A percentile compares a stretch with the other conserved stretches of the same genome.
Evolutionary conservation across 2,113 vertebrate genomes (phyloP).

Genomic region (Pogona vitticeps): DNA sequence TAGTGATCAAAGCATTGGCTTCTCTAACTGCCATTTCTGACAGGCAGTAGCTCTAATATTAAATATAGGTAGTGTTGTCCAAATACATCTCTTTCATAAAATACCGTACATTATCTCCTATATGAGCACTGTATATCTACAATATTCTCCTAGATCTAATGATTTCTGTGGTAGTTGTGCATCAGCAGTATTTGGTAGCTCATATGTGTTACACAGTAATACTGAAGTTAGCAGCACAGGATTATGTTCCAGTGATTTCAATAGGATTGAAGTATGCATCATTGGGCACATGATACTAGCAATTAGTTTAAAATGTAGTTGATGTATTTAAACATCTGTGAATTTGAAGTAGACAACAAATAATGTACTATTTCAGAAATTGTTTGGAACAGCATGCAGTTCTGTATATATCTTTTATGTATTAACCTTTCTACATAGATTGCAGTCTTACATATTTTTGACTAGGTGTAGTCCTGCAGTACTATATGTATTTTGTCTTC

Average conservation of each 20-base stretch:
- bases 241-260: neutral
- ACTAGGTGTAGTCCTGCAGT: neutral
- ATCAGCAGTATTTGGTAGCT: neutral
- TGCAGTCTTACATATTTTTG: neutral
- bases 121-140: neutral
- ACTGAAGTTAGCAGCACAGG: neutral
- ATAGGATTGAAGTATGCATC: neutral
- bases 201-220: neutral
- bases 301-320: neutral
- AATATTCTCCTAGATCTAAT: neutral
- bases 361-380: neutral
- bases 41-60: too few relatives aligned
- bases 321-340: neutral
- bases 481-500: too few relatives aligned
- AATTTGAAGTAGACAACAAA: neutral
- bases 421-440: neutral
- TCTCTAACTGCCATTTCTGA: neutral
- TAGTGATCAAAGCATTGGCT: too few relatives aligned
- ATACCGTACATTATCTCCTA: neutral
- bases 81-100: conserved; percentile 35
- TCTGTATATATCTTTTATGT: neutral
- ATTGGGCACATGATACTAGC: neutral
- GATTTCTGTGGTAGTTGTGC: neutral
- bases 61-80: conserved; percentile 25
- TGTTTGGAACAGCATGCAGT: neutral